These are phyloP conservation scores for Solenodon paradoxus DNA, from an alignment of 2,113 vertebrate genomes.

Conservation along the genomic window DNA sequence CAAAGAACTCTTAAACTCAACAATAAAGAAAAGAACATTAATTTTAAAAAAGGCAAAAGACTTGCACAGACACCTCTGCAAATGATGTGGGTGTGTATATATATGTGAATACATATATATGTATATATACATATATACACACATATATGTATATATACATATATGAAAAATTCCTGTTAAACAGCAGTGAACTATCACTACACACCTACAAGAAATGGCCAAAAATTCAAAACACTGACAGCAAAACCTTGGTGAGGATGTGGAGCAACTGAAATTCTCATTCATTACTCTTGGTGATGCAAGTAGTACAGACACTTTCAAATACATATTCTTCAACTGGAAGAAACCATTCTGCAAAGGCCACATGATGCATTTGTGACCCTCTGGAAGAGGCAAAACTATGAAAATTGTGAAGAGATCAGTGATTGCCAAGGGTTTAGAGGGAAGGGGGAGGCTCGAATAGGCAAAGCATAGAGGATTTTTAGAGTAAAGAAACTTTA, in stretches of 20 bases:
- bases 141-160: no score
- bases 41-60: neutral
- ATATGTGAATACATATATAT: no score
- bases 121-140: no score
- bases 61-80: neutral
- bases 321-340: neutral
- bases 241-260: neutral
- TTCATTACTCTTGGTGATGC: neutral
- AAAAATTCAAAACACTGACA: neutral
- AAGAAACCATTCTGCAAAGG: neutral
- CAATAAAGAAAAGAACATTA: neutral
- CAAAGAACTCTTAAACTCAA: neutral
- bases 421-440: no score
- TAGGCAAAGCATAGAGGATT: no score
- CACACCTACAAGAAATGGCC: neutral
- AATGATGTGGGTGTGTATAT: no score
- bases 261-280: neutral
- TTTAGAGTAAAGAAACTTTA: no score
- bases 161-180: neutral
- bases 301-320: neutral
- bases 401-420: no score
- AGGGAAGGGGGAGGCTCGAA: no score
- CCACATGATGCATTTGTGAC: neutral
- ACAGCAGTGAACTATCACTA: neutral
- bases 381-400: neutral